These are phyloP conservation scores for Cyclargus thomasi DNA, from an alignment of 1,140 invertebrate genomes.

Conservation along the genomic window DNA sequence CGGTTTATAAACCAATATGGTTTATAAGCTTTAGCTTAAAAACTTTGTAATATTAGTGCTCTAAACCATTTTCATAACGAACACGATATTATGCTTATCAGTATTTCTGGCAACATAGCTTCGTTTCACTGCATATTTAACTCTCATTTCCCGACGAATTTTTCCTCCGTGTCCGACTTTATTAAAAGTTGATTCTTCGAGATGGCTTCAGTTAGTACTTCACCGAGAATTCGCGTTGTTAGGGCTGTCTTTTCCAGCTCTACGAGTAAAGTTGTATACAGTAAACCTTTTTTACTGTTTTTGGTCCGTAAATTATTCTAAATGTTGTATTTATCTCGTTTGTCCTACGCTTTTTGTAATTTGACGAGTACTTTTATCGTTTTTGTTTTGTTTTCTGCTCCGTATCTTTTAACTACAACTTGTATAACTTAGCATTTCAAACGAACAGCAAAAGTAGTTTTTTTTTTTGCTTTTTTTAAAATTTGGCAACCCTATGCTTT, in stretches of 20 bases:
- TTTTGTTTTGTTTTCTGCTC: background rate
- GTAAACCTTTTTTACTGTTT: background rate
- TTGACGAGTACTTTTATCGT: background rate
- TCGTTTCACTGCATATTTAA: background rate
- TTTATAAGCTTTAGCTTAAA: background rate
- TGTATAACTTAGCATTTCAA: no score
- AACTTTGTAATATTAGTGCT: background rate
- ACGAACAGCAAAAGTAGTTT: no score
- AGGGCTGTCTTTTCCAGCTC: background rate
- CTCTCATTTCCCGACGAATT: background rate
- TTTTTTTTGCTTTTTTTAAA: background rate
- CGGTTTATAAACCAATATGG: no score
- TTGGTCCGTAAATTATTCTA: background rate
- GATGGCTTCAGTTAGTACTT: conserved; percentile 40
- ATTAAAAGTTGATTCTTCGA: conserved; percentile 58
- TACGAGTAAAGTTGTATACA: background rate
- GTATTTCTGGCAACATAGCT: background rate
- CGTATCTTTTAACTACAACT: no score
- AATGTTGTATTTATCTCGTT: background rate
- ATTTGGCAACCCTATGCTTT: conserved; percentile 17
- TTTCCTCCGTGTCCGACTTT: conserved; percentile 35
- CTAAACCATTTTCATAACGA: background rate
- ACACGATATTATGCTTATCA: background rate
- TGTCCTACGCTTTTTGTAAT: no score
- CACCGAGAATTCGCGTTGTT: conserved; percentile 52